Conservation (phyloP, 2,888 invertebrate species). For the Idaea aversata region DNA sequence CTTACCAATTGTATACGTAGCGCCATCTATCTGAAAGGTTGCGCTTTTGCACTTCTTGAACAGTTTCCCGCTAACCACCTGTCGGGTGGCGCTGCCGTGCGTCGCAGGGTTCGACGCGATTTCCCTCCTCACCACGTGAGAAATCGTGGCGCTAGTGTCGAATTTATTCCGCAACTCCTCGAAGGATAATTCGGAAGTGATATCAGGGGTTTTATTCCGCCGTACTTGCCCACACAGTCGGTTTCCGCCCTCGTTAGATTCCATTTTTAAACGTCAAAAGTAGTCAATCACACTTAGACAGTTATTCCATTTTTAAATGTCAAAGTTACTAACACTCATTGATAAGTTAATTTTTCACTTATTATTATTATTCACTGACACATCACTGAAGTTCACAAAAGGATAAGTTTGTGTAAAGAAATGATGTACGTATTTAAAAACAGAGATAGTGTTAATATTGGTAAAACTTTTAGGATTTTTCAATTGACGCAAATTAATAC, state of each 20-base stretch:
- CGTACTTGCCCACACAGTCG: constrained; percentile 68
- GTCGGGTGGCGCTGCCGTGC: constrained; percentile 73
- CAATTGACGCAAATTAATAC: background rate
- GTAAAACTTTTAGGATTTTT: background rate
- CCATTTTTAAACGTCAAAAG: constrained; percentile 53
- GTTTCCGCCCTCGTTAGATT: constrained; percentile 44
- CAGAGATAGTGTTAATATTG: background rate
- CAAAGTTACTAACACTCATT: constrained; percentile 16
- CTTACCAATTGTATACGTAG: constrained; percentile 92
- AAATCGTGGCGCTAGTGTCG: constrained; percentile 62
- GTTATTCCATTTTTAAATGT: constrained; percentile 29
- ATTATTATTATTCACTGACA: constrained; percentile 18
- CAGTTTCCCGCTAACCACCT: constrained; percentile 79
- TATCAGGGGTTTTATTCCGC: constrained; percentile 55
- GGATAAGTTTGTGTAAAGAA: background rate
- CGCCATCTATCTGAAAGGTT: constrained; percentile 92
- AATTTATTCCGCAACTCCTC: constrained; percentile 71
- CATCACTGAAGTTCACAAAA: constrained; percentile 25
- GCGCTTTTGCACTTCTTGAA: constrained; percentile 93
- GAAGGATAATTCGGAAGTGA: constrained; percentile 61
- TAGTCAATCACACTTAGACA: constrained; percentile 38
- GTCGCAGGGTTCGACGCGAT: constrained; percentile 71
- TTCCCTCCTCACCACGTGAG: constrained; percentile 54
- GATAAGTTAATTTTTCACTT: background rate
- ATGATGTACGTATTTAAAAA: background rate